Conservation (phyloP, 2,888 invertebrate species). For the Sabatieria punctata region DNA sequence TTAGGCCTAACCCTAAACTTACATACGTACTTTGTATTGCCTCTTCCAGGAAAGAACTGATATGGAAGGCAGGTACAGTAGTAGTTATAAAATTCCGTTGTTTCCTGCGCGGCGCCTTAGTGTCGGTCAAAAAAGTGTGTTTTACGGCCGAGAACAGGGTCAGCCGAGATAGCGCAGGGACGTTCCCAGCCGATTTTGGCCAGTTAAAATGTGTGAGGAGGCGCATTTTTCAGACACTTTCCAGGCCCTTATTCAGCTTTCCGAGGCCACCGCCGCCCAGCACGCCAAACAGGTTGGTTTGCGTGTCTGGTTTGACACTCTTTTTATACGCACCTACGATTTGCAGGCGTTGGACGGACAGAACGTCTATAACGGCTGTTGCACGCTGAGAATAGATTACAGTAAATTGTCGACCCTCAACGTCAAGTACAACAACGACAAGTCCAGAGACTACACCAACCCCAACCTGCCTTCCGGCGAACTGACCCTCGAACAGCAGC, state of each 20-base stretch:
- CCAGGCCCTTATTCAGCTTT: slow-evolving; percentile 97
- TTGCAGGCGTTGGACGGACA: slow-evolving; percentile 80
- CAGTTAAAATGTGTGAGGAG: too few relatives aligned
- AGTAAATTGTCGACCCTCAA: slow-evolving; percentile 93
- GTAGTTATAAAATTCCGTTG: too few relatives aligned
- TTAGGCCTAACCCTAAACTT: too few relatives aligned
- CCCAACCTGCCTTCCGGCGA: slow-evolving; percentile 92
- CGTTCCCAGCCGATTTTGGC: too few relatives aligned
- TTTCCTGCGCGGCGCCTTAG: too few relatives aligned
- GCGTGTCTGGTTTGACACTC: neutral
- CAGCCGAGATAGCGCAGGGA: too few relatives aligned
- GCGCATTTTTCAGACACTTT: slow-evolving; percentile 63
- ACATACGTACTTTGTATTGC: too few relatives aligned
- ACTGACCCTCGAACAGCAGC: slow-evolving; percentile 25
- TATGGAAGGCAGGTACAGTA: too few relatives aligned
- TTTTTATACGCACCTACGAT: neutral
- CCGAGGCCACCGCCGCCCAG: slow-evolving; percentile 88
- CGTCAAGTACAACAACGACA: slow-evolving; percentile 99
- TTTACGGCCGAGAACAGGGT: too few relatives aligned
- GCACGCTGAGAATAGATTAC: slow-evolving; percentile 95
- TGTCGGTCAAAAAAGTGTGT: too few relatives aligned
- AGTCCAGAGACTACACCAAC: slow-evolving; percentile 96
- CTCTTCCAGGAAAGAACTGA: too few relatives aligned
- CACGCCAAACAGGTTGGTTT: slow-evolving; percentile 74
- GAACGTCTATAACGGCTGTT: slow-evolving; percentile 98